Conservation (phyloP, 2,797 vertebrate genomes). For the Lateolabrax maculatus region DNA sequence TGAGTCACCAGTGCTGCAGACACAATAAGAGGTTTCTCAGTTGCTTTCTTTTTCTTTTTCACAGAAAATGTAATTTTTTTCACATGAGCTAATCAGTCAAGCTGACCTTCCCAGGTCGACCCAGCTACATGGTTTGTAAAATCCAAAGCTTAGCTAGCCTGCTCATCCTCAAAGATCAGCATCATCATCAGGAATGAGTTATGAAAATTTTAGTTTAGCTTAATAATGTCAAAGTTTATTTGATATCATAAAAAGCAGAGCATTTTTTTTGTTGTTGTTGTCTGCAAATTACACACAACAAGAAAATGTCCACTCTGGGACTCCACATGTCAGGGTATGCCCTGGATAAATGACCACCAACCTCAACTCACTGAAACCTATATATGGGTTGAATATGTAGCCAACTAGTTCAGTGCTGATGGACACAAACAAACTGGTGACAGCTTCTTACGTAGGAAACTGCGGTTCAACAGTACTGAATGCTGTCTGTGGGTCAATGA, state of each 20-base stretch:
- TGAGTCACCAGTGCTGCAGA: not conserved
- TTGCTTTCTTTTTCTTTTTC: constrained; percentile 16
- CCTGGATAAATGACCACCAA: too few species aligned
- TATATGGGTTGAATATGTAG: too few species aligned
- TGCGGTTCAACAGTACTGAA: not conserved
- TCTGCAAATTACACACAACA: not conserved
- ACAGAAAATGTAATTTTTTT: not conserved
- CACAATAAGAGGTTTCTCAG: not conserved
- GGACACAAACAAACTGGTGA: too few species aligned
- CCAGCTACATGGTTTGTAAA: not conserved
- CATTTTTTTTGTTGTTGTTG: too few species aligned
- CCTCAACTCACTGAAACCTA: too few species aligned
- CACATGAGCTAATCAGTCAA: not conserved
- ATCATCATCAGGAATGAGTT: not conserved
- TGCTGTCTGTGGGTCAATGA: too few species aligned
- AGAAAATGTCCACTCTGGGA: not conserved
- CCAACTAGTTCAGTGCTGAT: too few species aligned
- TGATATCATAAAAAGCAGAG: not conserved
- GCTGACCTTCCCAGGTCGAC: not conserved
- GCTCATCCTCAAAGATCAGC: not conserved
- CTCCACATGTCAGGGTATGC: too few species aligned
- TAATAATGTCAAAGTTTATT: not conserved
- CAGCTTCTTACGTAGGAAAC: too few species aligned
- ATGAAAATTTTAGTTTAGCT: not conserved
- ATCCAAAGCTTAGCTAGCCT: too few species aligned